Conservation (phyloP, 1,140 invertebrate genomes). For the Arctopsyche grandis region DNA sequence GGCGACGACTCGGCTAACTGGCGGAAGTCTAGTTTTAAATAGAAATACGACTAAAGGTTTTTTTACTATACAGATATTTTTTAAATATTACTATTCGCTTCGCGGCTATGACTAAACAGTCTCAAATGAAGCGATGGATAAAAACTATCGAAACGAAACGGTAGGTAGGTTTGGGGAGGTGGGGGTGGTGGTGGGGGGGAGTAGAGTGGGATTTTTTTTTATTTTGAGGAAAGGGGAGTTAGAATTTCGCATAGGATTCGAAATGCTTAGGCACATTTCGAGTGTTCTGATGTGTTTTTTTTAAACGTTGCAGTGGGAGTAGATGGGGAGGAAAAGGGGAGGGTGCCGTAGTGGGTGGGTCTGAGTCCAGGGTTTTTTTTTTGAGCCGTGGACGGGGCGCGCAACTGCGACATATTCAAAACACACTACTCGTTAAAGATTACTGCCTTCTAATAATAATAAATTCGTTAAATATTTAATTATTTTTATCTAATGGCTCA, state of each 20-base stretch:
- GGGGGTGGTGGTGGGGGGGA: neutral
- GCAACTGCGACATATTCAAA: constrained; percentile 27
- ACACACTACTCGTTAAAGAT: constrained; percentile 45
- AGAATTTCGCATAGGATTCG: neutral
- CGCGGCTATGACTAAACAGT: constrained; percentile 50
- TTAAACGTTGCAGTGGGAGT: neutral
- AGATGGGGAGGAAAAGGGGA: neutral
- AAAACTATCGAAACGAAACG: constrained; percentile 31
- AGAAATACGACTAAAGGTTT: constrained; percentile 52
- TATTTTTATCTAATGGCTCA: constrained; percentile 52
- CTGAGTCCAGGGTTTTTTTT: neutral
- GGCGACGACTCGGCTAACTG: constrained; percentile 52
- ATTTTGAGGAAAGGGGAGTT: neutral
- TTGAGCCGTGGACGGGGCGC: neutral
- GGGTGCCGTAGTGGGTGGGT: neutral
- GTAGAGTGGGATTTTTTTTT: too few relatives aligned
- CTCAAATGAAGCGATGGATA: constrained; percentile 43
- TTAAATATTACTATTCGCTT: constrained; percentile 51
- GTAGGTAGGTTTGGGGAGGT: neutral
- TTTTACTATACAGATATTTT: constrained; percentile 51
- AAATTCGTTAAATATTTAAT: constrained; percentile 46
- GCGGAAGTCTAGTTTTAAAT: constrained; percentile 51
- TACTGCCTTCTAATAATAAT: constrained; percentile 49
- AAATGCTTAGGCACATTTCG: neutral
- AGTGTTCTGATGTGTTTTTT: neutral